phyloP scores from a whole-genome alignment of 2,888 invertebrate genomes.

The Venusia cambrica region DNA sequence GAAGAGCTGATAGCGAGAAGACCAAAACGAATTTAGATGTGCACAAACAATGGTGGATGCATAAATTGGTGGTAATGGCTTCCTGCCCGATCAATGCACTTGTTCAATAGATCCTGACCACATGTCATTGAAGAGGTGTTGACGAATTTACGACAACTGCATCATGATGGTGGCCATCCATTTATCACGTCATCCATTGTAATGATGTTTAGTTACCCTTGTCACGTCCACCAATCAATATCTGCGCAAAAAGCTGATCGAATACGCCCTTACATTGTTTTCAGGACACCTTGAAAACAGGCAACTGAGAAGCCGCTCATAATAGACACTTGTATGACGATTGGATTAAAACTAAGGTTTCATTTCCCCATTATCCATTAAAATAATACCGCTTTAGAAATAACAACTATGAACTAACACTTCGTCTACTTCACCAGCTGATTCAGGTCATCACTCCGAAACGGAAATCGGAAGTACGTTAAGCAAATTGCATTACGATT shows the following conservation, averaged over 20 bases:
- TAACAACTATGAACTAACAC: no score
- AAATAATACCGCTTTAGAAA: no score
- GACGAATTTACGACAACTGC: conserved; percentile 27
- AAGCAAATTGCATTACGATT: conserved; percentile 64
- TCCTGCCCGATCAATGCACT: conserved; percentile 34
- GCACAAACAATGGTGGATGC: conserved; percentile 29
- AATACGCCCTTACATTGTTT: conserved; percentile 8
- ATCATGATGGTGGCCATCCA: conserved; percentile 14
- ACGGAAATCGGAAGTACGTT: conserved; percentile 60
- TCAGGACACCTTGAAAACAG: no score
- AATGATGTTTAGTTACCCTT: conserved; percentile 20
- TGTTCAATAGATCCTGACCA: conserved; percentile 28
- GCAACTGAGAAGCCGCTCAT: no score
- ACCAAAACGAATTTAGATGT: conserved; percentile 22
- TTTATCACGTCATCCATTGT: conserved; percentile 17
- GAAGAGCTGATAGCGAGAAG: conserved; percentile 6
- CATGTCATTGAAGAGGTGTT: conserved; percentile 29
- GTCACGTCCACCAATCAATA: conserved; percentile 17
- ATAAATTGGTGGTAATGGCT: conserved; percentile 26
- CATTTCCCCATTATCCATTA: no score
- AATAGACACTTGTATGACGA: no score
- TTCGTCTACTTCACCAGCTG: conserved; percentile 19
- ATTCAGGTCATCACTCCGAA: conserved; percentile 35
- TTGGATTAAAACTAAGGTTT: no score
- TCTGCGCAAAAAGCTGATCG: no score